Base-by-base conservation (phyloP, 2,797 vertebrate genomes). In the Neostethus bicornis region DNA sequence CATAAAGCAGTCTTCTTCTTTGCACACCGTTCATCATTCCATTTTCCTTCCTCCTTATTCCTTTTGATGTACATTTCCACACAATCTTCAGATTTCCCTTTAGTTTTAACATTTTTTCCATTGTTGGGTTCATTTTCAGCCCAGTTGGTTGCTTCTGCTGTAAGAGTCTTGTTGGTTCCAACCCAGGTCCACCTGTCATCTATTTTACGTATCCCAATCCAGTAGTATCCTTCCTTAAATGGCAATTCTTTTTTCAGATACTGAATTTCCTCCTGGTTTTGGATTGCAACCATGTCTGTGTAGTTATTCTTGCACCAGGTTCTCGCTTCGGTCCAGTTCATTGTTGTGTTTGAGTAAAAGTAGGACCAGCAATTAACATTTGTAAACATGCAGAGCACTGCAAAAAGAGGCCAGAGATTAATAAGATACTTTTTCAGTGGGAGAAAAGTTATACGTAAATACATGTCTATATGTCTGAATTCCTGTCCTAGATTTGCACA, bases 151-250 rank as follows among this genome's bases (percentile, higher is more conserved):
- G 91, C 91, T 21, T 91, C 83, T 2, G 3, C 0, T 0, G 89
- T 91, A 59, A 94, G 84, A 39, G 26, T 0, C 31, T 92, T 94
- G 53, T 91, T 91, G 54, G 92, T 94, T 50, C 92, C 93, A 0
- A 93, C 88, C 93, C 93, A 94, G 60, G 88, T 93, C 93, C 93
- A 94, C 26, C 23, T 28, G 1, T 57, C 2, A 7, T 84, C 26
- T n/a, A 89, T 24, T 79, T 92, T 94, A 57, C 93, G 91, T 53
- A 94, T 94, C 3, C 93, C 93, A 3, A 94, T 94, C 93, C 93
- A 94, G 63, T 93, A 94, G 75, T 94, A 88, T 2, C 0, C 20
- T 0, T 0, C 0, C 44, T 50, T 53, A 3, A 0, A 9, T 20
- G 91, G 92, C 52, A 94, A 48, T 34, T 24, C 26, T 19, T 0